Conservation (phyloP, 2,888 invertebrate genomes). For the Heliconius sara region DNA sequence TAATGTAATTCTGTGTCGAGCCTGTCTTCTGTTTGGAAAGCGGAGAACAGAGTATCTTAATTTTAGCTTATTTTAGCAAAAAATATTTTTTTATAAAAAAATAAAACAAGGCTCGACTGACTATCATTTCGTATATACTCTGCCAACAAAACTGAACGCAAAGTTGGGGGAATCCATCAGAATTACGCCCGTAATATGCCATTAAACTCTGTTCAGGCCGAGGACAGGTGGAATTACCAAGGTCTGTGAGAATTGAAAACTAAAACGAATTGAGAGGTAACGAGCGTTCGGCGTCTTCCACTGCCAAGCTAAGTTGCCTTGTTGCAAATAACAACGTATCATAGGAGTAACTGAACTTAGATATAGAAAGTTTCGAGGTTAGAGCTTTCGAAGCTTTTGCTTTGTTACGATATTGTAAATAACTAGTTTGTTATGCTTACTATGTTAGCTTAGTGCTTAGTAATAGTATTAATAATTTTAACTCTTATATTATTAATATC, state of each 20-base stretch:
- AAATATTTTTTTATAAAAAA: neutral
- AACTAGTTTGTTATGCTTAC: neutral
- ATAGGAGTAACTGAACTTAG: neutral
- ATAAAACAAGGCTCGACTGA: conserved; percentile 30
- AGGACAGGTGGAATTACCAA: conserved; percentile 67
- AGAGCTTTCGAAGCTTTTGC: neutral
- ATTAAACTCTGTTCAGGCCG: conserved; percentile 68
- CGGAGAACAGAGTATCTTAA: too few species aligned
- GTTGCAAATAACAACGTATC: conserved; percentile 3
- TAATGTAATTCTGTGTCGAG: too few species aligned
- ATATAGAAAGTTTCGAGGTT: neutral
- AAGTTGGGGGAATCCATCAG: conserved; percentile 58
- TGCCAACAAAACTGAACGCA: conserved; percentile 34
- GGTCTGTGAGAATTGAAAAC: conserved; percentile 56
- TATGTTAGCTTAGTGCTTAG: neutral
- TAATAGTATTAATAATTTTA: neutral
- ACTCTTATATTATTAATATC: too few species aligned
- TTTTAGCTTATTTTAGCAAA: too few species aligned
- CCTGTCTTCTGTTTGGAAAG: too few species aligned
- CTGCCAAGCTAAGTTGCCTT: conserved; percentile 29
- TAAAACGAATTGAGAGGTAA: conserved; percentile 51
- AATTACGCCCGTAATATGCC: conserved; percentile 56
- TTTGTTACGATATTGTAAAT: neutral
- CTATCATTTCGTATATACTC: conserved; percentile 44
- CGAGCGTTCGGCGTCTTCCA: conserved; percentile 27